Base-by-base conservation (phyloP, 1,140 invertebrate species). In the Drosophila grimshawi region DNA sequence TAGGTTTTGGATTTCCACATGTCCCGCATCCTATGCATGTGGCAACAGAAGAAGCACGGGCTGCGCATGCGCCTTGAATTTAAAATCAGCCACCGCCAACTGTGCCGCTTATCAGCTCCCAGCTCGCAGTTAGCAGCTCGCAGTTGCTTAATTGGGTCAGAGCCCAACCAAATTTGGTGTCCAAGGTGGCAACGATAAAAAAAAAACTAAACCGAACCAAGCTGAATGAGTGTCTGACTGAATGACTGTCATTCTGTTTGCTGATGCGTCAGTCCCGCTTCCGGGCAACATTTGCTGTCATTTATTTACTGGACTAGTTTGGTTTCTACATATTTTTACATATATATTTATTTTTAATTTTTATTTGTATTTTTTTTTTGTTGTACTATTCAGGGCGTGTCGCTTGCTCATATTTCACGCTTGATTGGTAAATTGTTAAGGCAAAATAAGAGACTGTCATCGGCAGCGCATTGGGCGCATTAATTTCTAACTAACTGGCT, bases 1-100 rank as follows among this genome's bases (percentile, higher is more conserved):
- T 88, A 75, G 85, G 37, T 43, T 80, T 80, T 77, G 66, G 65
- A 66, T 83, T 89, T 80, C 80, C 85, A 88, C 83, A 88, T 88
- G 83, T 89, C 83, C 83, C 83, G 83, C 83, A 86, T 86, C 2
- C 19, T 33, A 5, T 41, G 19, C 5, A 27, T 48, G 53, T 48
- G 35, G 33, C 70, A 39, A 27, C 52, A 33, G 4, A 5, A 11
- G 11, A 33, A 76, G 75, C 69, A 81, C 61, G 70, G 67, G 61
- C 65, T 64, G 49, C 75, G 69, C 78, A 78, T 81, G 80, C 81
- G 81, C 64, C 74, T 62, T 71, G 73, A 60, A 60, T 65, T 63
- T 30, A 5, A 57, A 46, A 51, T 7, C 48, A 59, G 39, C 19
- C 48, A 59, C 30, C 19, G 30, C 41, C 33, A 49, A 10, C 62